Conservation (phyloP, 2,113 vertebrate species). For the Donacobius atricapilla region DNA sequence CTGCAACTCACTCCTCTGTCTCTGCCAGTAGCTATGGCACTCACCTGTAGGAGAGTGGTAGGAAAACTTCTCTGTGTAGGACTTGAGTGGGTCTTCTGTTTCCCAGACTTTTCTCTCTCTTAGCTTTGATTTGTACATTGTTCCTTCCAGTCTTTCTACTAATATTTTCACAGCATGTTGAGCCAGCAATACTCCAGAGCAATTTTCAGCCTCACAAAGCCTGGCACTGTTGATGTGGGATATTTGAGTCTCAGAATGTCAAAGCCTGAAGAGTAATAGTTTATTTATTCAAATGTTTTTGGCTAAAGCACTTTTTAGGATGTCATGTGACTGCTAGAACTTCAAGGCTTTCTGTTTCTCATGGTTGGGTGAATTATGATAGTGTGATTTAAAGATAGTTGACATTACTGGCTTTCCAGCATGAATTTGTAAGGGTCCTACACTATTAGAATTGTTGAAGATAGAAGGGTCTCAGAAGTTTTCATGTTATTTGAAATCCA, state of each 20-base stretch:
- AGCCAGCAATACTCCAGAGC: background rate
- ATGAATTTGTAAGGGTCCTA: background rate
- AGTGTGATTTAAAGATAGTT: background rate
- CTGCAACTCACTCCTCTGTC: background rate
- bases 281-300: conserved; percentile 46
- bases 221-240: background rate
- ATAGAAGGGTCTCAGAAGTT: background rate
- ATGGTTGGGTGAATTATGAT: background rate
- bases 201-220: background rate
- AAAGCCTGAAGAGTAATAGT: background rate
- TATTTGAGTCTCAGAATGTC: background rate
- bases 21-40: background rate
- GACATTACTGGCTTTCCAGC: background rate
- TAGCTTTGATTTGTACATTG: background rate
- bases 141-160: background rate
- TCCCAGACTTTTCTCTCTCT: background rate
- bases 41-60: background rate
- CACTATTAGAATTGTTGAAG: background rate
- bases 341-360: background rate
- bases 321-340: conserved; percentile 19
- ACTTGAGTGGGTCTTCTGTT: background rate
- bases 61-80: background rate
- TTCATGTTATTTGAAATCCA: background rate
- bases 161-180: background rate
- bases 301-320: background rate